Evolutionary conservation across 23 tunicate genomes (phyloP), one percentile per base, ranked within the genome.

Genomic region (Halocynthia roretzi): DNA sequence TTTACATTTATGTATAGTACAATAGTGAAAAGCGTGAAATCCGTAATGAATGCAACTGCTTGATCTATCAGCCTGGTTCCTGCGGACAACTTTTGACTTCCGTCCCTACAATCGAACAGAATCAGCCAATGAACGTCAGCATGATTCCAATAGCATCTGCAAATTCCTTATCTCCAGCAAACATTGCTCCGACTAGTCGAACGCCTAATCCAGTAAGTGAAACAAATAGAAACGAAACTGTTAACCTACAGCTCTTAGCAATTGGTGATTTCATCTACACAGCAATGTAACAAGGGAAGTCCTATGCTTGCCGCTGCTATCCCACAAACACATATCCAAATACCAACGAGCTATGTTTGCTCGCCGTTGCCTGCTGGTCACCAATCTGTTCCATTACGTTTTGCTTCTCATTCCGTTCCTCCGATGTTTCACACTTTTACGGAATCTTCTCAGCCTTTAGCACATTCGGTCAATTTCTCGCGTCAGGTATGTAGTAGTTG

Each of bases 1-100:
- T 14, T 58, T 68, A 11, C 20, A 68, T 21, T 12, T 11, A 19
- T 12, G 12, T 20, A 15, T 20, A 2, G 23, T 19, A 22, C 5
- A 68, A 11, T 68, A 19, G 72, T 15, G 5, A 19, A 15, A 19
- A 1, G 12, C 12, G 4, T 68, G 50, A 15, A 52, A 52, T 4
- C 4, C 14, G 11, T 51, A 72, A 1, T 60, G 64, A 60, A 40
- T 72, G 15, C 58, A 12, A 11, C 9, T 77, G 44, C 10, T 49
- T 50, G 10, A 20, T 6, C 44, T 61, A 9, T 52, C 14, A 63
- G 81, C 14, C 83, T 67, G 83, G 83, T 14, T 80, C 83, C 11
- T 80, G 83, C 53, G 83, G 83, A 40, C 83, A 80, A 68, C 23
- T 80, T 48, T 23, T 80, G 19, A 62, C 83, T 21, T 23, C 78